phyloP scores from a whole-genome alignment of 2,797 vertebrate species.

The Vireo griseus region DNA sequence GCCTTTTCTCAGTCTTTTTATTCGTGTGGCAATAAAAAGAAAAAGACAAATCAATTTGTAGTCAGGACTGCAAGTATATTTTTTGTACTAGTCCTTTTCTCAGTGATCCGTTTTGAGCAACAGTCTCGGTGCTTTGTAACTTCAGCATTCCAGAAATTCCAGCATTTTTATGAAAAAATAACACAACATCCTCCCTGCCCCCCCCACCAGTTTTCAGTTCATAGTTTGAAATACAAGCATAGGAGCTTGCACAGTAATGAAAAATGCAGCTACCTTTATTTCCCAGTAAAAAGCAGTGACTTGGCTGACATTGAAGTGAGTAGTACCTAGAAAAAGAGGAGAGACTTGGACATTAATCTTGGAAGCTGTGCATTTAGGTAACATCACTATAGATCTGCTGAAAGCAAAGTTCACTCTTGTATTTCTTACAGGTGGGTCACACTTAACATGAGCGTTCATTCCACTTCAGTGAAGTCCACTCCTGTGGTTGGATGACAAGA shows the following conservation, averaged over 20 bases:
- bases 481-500: background rate
- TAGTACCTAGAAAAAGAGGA: background rate
- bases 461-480: background rate
- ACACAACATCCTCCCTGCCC: fast-evolving
- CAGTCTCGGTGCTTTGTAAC: background rate
- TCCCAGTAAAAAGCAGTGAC: background rate
- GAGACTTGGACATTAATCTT: background rate
- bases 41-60: background rate
- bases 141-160: background rate
- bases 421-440: background rate
- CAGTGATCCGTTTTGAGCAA: background rate
- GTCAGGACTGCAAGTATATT: background rate
- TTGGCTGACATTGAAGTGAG: background rate
- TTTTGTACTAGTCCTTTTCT: background rate
- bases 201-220: background rate
- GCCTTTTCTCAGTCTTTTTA: background rate
- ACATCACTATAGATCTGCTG: background rate
- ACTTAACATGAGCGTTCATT: background rate
- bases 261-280: background rate
- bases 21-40: background rate
- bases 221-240: background rate
- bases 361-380: background rate
- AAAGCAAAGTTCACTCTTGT: background rate
- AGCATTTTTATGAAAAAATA: background rate
- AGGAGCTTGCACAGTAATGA: background rate